Evolutionary conservation across 2,888 invertebrate species (phyloP).

Genomic region (Caenorhabditis sp.): DNA sequence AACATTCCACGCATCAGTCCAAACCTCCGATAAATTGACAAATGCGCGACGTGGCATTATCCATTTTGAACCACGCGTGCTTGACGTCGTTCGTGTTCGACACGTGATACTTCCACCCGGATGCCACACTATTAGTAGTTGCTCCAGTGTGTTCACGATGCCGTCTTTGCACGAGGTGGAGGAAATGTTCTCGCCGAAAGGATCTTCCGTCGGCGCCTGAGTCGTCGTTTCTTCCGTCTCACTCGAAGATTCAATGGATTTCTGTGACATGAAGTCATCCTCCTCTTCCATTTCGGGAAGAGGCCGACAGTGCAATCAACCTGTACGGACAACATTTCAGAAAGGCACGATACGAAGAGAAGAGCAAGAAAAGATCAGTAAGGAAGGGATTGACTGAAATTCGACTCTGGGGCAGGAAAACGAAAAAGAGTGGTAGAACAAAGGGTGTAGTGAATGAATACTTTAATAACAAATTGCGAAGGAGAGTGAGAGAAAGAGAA

Average conservation of each 20-base stretch:
- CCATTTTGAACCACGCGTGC: slow-evolving; percentile 73
- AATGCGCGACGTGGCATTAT: slow-evolving; percentile 71
- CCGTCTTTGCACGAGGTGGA: slow-evolving; percentile 70
- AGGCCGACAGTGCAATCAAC: not conserved
- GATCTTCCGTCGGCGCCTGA: slow-evolving; percentile 47
- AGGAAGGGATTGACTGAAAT: not conserved
- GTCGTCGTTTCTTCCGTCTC: slow-evolving; percentile 35
- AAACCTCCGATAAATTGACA: slow-evolving; percentile 71
- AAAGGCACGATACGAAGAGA: not conserved
- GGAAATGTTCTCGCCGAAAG: slow-evolving; percentile 63
- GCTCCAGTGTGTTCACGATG: slow-evolving; percentile 69
- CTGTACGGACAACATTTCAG: not conserved
- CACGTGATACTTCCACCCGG: slow-evolving; percentile 78
- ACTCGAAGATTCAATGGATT: slow-evolving; percentile 28
- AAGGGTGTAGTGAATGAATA: not conserved
- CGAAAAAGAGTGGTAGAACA: slow-evolving; percentile 2
- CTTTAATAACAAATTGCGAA: not conserved
- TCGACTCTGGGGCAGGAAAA: slow-evolving; percentile 4
- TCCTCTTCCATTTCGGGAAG: slow-evolving; percentile 23
- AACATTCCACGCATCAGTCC: not conserved
- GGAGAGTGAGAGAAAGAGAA: not conserved
- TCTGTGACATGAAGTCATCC: slow-evolving; percentile 9
- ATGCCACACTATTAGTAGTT: slow-evolving; percentile 72
- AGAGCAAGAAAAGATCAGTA: not conserved
- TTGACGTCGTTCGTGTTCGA: slow-evolving; percentile 76